These are phyloP conservation scores for Orientallactaga sibirica DNA, from an alignment of 2,797 vertebrate species.

Conservation along the genomic window DNA sequence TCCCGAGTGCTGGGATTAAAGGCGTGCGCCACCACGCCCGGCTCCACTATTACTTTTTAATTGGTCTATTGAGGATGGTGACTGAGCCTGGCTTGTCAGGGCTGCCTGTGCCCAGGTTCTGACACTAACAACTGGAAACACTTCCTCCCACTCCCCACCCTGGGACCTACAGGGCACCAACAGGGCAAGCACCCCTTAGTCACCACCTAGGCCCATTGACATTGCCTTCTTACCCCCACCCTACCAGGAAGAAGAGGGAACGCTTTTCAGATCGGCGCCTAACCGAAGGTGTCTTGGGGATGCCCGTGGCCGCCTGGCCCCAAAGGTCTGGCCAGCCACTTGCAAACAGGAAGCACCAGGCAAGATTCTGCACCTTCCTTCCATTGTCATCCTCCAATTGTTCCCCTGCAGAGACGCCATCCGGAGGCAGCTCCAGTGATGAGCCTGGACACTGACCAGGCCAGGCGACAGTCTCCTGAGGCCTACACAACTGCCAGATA, in stretches of 20 bases:
- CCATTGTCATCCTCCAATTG: conserved; percentile 88
- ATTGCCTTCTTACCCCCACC: background rate
- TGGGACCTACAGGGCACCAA: accelerated
- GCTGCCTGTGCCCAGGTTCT: too few relatives aligned
- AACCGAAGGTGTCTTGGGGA: background rate
- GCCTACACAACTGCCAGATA: accelerated
- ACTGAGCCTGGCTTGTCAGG: too few relatives aligned
- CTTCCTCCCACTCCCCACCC: too few relatives aligned
- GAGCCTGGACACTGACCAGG: background rate
- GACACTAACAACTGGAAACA: too few relatives aligned
- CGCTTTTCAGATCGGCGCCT: too few relatives aligned
- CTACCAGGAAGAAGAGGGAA: too few relatives aligned
- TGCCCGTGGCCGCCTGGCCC: background rate
- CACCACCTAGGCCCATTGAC: accelerated
- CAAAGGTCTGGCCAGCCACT: conserved; percentile 83
- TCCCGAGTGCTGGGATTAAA: too few relatives aligned
- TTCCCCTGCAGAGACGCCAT: conserved; percentile 82
- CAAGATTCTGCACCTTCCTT: conserved; percentile 90
- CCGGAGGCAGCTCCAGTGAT: conserved; percentile 57
- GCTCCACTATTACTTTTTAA: too few relatives aligned
- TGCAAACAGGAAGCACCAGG: conserved; percentile 87
- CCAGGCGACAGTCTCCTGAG: background rate
- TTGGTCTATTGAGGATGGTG: too few relatives aligned
- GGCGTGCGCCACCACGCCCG: too few relatives aligned
- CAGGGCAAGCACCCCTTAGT: accelerated